Conservation (phyloP, 35 echinoderm and acorn worm species). For the Patiria miniata region DNA sequence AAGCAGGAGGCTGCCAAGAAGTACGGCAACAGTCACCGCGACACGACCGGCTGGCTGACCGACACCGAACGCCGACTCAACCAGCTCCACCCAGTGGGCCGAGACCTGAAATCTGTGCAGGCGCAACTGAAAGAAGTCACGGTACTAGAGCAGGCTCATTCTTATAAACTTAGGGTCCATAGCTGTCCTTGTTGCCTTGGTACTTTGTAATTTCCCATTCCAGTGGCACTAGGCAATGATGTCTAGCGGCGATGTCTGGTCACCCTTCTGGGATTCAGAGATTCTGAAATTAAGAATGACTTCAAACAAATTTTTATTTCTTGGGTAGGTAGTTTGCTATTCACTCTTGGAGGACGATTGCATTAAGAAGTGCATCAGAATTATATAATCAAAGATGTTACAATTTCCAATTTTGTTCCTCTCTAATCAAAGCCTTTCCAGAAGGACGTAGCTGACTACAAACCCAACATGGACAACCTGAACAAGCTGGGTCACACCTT, state of each 20-base stretch:
- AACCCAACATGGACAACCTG: constrained; percentile 76
- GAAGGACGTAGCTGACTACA: constrained; percentile 80
- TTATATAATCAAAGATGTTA: too few species aligned
- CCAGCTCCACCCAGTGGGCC: constrained; percentile 68
- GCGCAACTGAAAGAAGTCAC: constrained; percentile 74
- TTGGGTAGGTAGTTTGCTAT: too few species aligned
- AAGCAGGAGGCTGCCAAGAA: constrained; percentile 74
- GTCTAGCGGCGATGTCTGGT: too few species aligned
- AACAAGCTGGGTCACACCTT: constrained; percentile 76
- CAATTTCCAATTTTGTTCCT: constrained; percentile 13
- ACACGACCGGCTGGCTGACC: constrained; percentile 71
- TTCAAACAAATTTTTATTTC: too few species aligned
- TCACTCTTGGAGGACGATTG: too few species aligned
- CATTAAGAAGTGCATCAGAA: too few species aligned
- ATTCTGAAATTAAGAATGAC: too few species aligned
- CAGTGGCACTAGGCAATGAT: too few species aligned
- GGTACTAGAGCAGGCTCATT: constrained; percentile 46
- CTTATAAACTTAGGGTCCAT: too few species aligned
- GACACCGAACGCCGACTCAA: constrained; percentile 60
- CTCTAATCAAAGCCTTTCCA: constrained; percentile 57
- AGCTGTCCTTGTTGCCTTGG: too few species aligned
- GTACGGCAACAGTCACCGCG: constrained; percentile 67
- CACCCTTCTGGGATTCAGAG: too few species aligned
- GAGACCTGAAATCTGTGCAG: constrained; percentile 73
- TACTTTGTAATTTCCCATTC: too few species aligned